Evolutionary conservation across 2,797 vertebrate genomes (phyloP).

Genomic region (Emys orbicularis): DNA sequence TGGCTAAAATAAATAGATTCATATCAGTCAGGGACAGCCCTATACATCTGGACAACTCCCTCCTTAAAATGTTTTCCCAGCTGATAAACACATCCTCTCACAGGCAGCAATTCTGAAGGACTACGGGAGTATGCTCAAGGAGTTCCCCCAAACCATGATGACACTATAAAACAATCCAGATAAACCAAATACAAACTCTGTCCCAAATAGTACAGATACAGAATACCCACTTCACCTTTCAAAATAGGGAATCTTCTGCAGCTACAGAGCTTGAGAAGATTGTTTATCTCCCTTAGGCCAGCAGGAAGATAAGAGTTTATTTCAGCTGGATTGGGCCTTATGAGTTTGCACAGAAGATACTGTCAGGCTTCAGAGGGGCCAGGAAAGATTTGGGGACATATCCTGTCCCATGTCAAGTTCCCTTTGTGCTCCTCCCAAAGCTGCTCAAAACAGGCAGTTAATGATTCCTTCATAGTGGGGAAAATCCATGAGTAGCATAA

Average conservation of each 20-base stretch:
- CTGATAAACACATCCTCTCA: neutral
- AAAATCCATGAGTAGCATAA: neutral
- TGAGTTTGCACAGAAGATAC: neutral
- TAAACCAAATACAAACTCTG: neutral
- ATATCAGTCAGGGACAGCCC: rapidly evolving
- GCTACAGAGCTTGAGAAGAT: neutral
- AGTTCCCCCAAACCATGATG: no score
- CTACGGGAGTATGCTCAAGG: neutral
- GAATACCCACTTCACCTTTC: neutral
- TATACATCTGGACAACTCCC: neutral
- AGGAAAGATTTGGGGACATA: conserved; percentile 2
- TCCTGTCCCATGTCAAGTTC: neutral
- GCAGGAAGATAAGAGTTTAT: neutral
- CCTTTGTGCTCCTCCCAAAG: neutral
- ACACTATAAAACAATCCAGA: neutral
- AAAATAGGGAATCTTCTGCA: neutral
- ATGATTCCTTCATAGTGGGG: neutral
- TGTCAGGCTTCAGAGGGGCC: neutral
- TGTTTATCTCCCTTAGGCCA: neutral
- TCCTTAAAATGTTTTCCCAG: neutral
- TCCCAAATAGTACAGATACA: neutral
- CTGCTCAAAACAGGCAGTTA: neutral
- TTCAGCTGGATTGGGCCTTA: neutral
- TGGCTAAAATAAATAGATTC: rapidly evolving
- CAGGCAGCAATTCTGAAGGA: rapidly evolving